phyloP scores from a whole-genome alignment of 2,797 vertebrate species.

The Poeciliopsis gracilis region DNA sequence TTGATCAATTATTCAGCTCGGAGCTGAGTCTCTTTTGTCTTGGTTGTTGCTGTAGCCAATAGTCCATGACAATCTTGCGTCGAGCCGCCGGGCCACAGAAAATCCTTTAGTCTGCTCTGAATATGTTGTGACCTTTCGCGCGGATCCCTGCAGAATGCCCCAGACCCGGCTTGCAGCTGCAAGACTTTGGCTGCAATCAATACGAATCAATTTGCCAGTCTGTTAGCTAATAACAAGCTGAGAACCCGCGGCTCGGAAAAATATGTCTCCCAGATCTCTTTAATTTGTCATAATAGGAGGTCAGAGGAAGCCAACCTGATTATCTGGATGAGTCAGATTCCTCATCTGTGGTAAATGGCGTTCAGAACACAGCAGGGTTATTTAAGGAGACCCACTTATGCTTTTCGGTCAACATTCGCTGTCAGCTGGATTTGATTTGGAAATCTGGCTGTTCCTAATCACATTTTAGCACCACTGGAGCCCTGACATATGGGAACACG shows the following conservation, averaged over 20 bases:
- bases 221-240: constrained; percentile 85
- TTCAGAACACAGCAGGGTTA: constrained; percentile 71
- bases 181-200: constrained; percentile 74
- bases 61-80: constrained; percentile 28
- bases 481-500: constrained; percentile 43
- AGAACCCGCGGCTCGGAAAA: constrained; percentile 75
- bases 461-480: constrained; percentile 63
- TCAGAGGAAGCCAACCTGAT: constrained; percentile 78
- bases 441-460: constrained; percentile 73
- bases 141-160: constrained; percentile 63
- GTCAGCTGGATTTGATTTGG: constrained; percentile 77
- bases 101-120: constrained; percentile 62
- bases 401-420: constrained; percentile 55
- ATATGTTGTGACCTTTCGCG: constrained; percentile 74
- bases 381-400: constrained; percentile 68
- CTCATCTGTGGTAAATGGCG: constrained; percentile 66
- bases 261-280: constrained; percentile 82
- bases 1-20: constrained; percentile 1
- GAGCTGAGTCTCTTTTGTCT: constrained; percentile 4
- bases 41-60: constrained; percentile 3
- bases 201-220: constrained; percentile 84
- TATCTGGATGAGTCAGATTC: constrained; percentile 76
- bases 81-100: constrained; percentile 28
- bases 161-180: constrained; percentile 47
- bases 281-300: constrained; percentile 86